Evolutionary conservation across 92 coral and sea anemone genomes (phyloP), one percentile per base, ranked within the genome.

Genomic region (Montipora capitata): DNA sequence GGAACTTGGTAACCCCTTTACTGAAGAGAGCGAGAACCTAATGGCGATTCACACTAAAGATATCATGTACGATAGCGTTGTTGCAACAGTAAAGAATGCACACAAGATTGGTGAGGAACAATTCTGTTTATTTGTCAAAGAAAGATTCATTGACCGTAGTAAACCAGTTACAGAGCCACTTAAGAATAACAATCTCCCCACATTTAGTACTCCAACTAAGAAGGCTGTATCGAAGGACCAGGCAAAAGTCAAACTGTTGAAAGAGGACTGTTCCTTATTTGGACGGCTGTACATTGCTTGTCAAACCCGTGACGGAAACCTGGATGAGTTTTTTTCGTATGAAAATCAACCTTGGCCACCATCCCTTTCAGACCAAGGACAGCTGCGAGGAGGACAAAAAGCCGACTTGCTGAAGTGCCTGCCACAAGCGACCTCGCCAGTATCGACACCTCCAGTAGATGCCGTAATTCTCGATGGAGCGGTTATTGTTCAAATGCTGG

Each of bases 331-430:
- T 74, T 86, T 87, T 68, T 51, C 72, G 70, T 81, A 54, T 61
- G 92, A 93, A 79, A 93, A 93, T 89, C 93, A 93, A 87, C 96
- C 96, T 80, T 93, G 93, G 96, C 93, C 88, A 67, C 85, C 82
- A 79, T 93, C 94, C 82, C 78, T 89, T 81, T 68, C 93, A 40
- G 88, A 93, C 75, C 83, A 62, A 67, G 96, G 96, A 51, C 76
- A 87, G 78, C 80, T 93, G 67, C 81, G 92, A 85, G 85, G 94
- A 79, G 92, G 94, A 83, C 96, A 87, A 88, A 93, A 93, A 85
- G 96, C 94, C 45, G 94, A 93, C 89, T 87, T 86, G 84, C 52
- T 93, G 74, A 93, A 93, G 91, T 93, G 94, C 92, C 79, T 86
- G 82, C 94, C 80, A 68, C 90, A 90, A 69, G 71, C 90, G 72